Base-by-base conservation (phyloP, 2,113 vertebrate genomes). In the Taurulus bubalis region DNA sequence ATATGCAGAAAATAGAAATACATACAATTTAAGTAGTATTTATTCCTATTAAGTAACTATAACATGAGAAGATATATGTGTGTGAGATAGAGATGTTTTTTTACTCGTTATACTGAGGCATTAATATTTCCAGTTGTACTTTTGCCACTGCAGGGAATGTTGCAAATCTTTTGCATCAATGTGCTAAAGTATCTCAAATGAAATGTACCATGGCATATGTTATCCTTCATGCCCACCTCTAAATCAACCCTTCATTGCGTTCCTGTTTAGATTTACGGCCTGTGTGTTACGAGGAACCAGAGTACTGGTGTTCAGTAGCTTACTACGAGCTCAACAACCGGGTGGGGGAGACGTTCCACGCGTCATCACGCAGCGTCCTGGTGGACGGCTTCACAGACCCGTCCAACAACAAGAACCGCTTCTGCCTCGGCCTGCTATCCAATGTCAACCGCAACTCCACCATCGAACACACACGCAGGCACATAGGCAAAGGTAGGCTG, bases 391-490 rank as follows among this genome's bases (percentile, higher is more conserved):
- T 99, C 94, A 99, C 98, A 0, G 98, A 99, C 91, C 98, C 98
- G 0, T 98, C 98, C 71, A 99, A 98, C 90, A 99, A 98, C 94
- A 98, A 96, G 91, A 99, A 97, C 90, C 96, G 98, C 71, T 99
- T 99, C 95, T 99, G 98, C 77, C 96, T 99, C 3, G 98, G 98
- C 75, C 95, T 99, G 28, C 94, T 99, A 8, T 99, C 98, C 75
- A 99, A 99, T 4, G 98, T 99, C 79, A 99, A 99, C 95, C 96
- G 98, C 82, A 99, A 99, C 92, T 99, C 98, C 51, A 99, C 98
- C 34, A 99, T 99, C 79, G 98, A 99, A 83, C 98, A 99, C 91
- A 99, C 98, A 2, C 96, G 98, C 79, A 94, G 98, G 82, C 98
- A 99, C 93, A 99, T 99, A 90, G 98, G 98, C 90, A 99, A 99